These are phyloP conservation scores for Tapera naevia DNA, from an alignment of 2,797 vertebrate genomes.

Conservation along the genomic window DNA sequence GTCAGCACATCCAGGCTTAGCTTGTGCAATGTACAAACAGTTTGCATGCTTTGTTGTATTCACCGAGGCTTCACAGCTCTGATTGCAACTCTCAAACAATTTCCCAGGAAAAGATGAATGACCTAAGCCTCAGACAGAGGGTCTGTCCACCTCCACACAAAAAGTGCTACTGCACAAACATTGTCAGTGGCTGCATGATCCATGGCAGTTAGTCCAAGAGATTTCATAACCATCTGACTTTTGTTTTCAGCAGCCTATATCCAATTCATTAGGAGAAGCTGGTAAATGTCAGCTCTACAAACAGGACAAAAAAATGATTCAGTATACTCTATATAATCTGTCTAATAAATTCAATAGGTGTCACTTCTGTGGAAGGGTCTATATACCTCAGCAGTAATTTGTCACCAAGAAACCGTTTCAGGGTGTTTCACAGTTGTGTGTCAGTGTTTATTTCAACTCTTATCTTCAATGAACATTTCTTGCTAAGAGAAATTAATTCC, in stretches of 20 bases:
- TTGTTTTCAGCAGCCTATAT: constrained; percentile 8
- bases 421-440: constrained; percentile 44
- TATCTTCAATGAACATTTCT: constrained; percentile 67
- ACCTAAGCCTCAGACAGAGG: not conserved
- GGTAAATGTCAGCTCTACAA: constrained; percentile 48
- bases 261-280: constrained; percentile 32
- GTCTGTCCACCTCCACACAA: not conserved
- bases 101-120: not conserved
- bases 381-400: constrained; percentile 62
- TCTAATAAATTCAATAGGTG: constrained; percentile 67
- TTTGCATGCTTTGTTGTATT: not conserved
- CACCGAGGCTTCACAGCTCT: not conserved
- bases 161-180: not conserved
- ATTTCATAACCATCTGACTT: constrained; percentile 8
- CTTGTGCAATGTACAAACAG: rapidly evolving
- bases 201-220: not conserved
- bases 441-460: constrained; percentile 69
- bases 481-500: constrained; percentile 71
- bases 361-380: constrained; percentile 55
- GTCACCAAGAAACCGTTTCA: constrained; percentile 55
- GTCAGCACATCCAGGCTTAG: not conserved
- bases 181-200: not conserved
- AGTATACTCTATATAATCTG: constrained; percentile 36
- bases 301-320: constrained; percentile 20
- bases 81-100: not conserved